These are phyloP conservation scores for Copidosoma floridanum DNA, from an alignment of 1,140 invertebrate genomes.

Conservation along the genomic window DNA sequence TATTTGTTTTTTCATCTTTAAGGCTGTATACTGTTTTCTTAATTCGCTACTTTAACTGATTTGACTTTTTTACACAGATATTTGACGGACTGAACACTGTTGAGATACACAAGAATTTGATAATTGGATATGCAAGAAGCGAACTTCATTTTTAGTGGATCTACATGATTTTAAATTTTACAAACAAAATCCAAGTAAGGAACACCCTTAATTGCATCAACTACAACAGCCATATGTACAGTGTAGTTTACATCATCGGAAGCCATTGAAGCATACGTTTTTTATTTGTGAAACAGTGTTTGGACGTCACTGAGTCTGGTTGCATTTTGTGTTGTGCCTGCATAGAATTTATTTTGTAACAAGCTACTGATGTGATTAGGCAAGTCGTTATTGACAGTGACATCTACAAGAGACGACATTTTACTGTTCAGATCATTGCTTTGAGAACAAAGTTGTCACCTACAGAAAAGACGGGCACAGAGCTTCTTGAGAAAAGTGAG, in stretches of 20 bases:
- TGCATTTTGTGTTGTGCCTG: no score
- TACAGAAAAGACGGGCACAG: no score
- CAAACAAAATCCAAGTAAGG: not conserved
- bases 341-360: no score
- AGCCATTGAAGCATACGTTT: not conserved
- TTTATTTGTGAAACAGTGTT: no score
- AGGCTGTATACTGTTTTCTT: not conserved
- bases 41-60: conserved; percentile 5
- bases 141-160: not conserved
- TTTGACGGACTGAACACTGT: not conserved
- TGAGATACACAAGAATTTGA: conserved; percentile 9
- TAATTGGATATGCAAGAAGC: conserved; percentile 18
- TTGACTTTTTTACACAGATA: not conserved
- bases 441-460: no score
- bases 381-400: no score
- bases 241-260: not conserved
- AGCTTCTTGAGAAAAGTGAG: no score
- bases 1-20: not conserved
- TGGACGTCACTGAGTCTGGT: no score
- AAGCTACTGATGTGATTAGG: no score
- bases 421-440: no score
- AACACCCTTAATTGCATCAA: not conserved
- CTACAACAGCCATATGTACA: not conserved
- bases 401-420: no score
- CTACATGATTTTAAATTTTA: not conserved